A percentile compares a stretch with the other conserved stretches of the same genome.
These are phyloP conservation scores for Trissolcus basalis DNA, from an alignment of 1,140 invertebrate genomes.

Conservation along the genomic window DNA sequence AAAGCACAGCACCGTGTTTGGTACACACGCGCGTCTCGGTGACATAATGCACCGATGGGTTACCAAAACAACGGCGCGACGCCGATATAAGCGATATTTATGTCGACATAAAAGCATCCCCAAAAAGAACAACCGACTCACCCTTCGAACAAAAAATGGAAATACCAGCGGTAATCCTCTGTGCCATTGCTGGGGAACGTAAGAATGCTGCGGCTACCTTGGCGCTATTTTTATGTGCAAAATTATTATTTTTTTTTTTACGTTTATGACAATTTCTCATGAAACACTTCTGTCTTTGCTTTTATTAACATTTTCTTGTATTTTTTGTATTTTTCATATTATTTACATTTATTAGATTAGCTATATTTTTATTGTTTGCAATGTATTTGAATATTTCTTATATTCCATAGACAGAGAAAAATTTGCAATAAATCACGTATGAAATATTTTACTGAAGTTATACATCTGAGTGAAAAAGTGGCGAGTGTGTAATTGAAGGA, in stretches of 20 bases:
- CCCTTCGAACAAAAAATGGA: conserved; percentile 47
- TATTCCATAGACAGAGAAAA: no score
- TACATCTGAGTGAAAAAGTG: neutral
- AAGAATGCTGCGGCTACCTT: neutral
- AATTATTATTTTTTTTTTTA: no score
- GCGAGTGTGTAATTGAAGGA: neutral
- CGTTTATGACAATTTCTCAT: no score
- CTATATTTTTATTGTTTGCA: no score
- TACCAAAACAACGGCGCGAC: conserved; percentile 75
- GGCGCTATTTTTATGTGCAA: neutral
- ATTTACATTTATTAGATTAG: no score
- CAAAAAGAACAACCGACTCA: conserved; percentile 70
- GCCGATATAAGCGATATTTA: conserved; percentile 76
- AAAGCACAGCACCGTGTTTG: conserved; percentile 65
- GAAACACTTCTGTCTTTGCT: no score
- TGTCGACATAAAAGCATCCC: conserved; percentile 74
- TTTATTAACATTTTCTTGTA: no score
- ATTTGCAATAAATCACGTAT: no score
- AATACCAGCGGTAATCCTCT: conserved; percentile 42
- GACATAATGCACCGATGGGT: conserved; percentile 75
- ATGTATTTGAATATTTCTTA: no score
- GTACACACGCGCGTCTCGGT: conserved; percentile 67
- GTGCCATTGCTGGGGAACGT: conserved; percentile 15
- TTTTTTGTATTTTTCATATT: no score
- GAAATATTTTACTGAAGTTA: no score